Base-by-base conservation (phyloP, 2,797 vertebrate species). In the Rhinogobio ventralis region DNA sequence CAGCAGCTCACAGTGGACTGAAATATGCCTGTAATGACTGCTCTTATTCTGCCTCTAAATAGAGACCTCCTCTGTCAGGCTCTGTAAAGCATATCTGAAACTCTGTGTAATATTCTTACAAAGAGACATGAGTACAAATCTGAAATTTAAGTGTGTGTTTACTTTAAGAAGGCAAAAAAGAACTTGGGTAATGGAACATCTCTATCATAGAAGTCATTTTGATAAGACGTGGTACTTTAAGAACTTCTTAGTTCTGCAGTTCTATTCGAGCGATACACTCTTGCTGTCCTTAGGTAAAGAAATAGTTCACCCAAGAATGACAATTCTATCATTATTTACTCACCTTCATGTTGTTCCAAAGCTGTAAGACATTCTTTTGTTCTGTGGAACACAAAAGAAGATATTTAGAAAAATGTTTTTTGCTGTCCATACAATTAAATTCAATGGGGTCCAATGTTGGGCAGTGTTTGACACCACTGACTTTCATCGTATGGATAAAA, bases 1-100 rank as follows among this genome's bases (percentile, higher is more conserved):
- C 91, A 92, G 93, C 91, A 93, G 92, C 89, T 85, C 81, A 57
- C 92, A 87, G 89, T 89, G 90, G 91, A 90, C 90, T 93, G 93
- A 93, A 86, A 88, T 84, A 93, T 91, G 92, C 91, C 91, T 92
- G 92, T 95, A 93, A 95, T 93, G 93, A 93, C 93, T 88, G 80
- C 90, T 92, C 90, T 94, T 93, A 93, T 94, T 91, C 90, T 90
- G 88, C 91, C 92, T 93, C 91, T 93, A 93, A 93, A 92, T 85
- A 91, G 91, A 90, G 89, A 92, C 91, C 87, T 91, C 92, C 89
- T 91, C 90, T 46, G 83, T 87, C 67, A 71, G 17, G 67, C 73
- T 75, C 73, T 72, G 62, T 82, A 88, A 88, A 49, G 68, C 80
- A 79, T 60, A 82, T 86, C 85, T 77, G 33, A 77, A 77, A 66